These are phyloP conservation scores for Phataginus tricuspis DNA, from an alignment of 2,797 vertebrate genomes.

Conservation along the genomic window DNA sequence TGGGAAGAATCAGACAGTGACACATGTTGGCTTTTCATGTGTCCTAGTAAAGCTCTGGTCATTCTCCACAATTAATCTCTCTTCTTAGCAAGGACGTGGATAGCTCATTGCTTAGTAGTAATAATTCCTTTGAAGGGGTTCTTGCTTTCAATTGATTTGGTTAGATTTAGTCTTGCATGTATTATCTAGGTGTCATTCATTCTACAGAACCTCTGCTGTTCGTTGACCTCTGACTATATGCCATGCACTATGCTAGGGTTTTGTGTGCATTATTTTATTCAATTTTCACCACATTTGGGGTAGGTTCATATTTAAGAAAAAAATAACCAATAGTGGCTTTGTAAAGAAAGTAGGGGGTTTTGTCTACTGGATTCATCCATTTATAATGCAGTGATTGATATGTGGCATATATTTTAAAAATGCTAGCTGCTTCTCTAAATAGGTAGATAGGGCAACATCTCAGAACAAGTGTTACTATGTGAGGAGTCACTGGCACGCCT, in stretches of 20 bases:
- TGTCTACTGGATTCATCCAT: not conserved
- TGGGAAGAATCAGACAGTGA: not conserved
- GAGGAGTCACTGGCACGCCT: not conserved
- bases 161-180: not conserved
- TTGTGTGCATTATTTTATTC: not conserved
- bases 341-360: not conserved
- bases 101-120: not conserved
- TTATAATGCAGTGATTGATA: not conserved
- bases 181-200: not conserved
- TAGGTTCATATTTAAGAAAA: constrained; percentile 1
- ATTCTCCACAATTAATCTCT: not conserved
- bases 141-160: not conserved
- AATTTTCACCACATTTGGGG: not conserved
- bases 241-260: not conserved
- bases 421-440: not conserved
- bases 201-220: not conserved
- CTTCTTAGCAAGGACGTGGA: not conserved
- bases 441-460: not conserved
- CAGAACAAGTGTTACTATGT: not conserved
- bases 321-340: not conserved
- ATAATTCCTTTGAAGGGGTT: not conserved
- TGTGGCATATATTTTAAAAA: not conserved
- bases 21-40: not conserved
- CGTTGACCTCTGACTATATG: not conserved
- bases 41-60: not conserved